A percentile compares a stretch with the other conserved stretches of the same genome.
Conservation (phyloP, 37 sponge, comb jelly and placozoan species). For the Halisarca cf. caerulea region DNA sequence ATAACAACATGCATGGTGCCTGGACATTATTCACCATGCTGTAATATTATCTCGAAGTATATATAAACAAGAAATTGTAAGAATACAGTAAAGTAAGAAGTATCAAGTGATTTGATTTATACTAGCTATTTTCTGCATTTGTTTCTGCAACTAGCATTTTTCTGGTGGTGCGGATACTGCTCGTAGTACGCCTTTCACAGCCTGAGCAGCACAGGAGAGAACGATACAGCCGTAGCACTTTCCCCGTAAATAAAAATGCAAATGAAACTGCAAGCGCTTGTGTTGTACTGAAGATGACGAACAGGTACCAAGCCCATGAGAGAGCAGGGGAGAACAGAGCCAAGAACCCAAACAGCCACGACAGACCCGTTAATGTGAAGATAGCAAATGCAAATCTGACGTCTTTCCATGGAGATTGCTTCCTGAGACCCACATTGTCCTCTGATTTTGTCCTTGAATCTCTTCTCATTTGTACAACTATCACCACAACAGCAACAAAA, state of each 20-base stretch:
- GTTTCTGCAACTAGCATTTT: no score
- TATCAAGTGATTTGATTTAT: no score
- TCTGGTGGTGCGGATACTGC: no score
- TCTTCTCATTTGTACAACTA: neutral
- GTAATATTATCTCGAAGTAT: no score
- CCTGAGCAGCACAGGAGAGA: no score
- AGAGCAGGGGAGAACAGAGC: slow-evolving; percentile 7
- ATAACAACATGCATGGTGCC: no score
- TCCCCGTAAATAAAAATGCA: slow-evolving; percentile 29
- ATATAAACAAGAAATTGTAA: no score
- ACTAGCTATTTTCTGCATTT: no score
- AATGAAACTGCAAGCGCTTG: slow-evolving; percentile 38
- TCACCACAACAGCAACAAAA: slow-evolving; percentile 3
- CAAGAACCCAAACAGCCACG: slow-evolving; percentile 61
- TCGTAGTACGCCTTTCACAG: no score
- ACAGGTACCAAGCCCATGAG: slow-evolving; percentile 51
- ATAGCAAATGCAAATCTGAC: slow-evolving; percentile 28
- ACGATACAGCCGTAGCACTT: slow-evolving; percentile 22
- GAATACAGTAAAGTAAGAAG: no score
- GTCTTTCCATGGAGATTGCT: neutral
- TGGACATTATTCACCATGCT: no score
- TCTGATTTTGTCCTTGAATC: neutral
- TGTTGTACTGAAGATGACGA: slow-evolving; percentile 49
- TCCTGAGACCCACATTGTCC: no score
- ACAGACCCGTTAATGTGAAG: slow-evolving; percentile 32